Percentiles rank a stretch among this genome's conserved stretches.
These are phyloP conservation scores for Melanotaenia trifasciata DNA, from an alignment of 2,797 vertebrate genomes.

Conservation along the genomic window DNA sequence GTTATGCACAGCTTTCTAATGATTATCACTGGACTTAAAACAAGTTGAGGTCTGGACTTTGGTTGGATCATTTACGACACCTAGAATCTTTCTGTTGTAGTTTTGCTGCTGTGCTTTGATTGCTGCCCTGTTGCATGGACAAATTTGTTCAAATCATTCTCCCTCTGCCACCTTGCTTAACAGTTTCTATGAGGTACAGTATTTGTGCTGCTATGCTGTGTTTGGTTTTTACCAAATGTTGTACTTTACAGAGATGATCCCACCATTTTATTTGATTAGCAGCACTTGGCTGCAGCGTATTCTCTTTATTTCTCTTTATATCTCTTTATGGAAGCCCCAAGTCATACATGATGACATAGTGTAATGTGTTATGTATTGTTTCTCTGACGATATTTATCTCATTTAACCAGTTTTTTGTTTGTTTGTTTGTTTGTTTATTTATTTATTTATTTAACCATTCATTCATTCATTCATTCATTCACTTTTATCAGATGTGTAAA, in stretches of 20 bases:
- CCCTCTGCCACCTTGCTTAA: neutral
- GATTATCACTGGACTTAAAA: neutral
- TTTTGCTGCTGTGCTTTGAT: neutral
- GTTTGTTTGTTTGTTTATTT: too few relatives aligned
- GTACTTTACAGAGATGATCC: neutral
- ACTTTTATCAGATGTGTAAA: neutral
- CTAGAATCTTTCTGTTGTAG: neutral
- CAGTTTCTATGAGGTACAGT: neutral
- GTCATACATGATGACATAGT: neutral
- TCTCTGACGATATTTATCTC: neutral
- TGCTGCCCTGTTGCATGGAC: neutral
- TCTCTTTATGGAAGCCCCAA: too few relatives aligned
- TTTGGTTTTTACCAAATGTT: neutral
- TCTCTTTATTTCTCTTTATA: neutral
- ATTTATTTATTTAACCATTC: too few relatives aligned
- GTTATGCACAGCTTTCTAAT: neutral
- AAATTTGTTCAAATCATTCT: neutral
- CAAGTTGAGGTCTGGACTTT: neutral
- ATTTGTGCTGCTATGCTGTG: neutral
- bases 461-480: too few relatives aligned
- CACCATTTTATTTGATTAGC: neutral
- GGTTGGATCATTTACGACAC: neutral
- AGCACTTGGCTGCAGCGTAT: neutral
- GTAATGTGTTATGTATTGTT: neutral
- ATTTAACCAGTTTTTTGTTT: too few relatives aligned